Evolutionary conservation across 2,888 invertebrate genomes (phyloP), one percentile per base, ranked within the genome.

Genomic region (Stenodema calcarata): DNA sequence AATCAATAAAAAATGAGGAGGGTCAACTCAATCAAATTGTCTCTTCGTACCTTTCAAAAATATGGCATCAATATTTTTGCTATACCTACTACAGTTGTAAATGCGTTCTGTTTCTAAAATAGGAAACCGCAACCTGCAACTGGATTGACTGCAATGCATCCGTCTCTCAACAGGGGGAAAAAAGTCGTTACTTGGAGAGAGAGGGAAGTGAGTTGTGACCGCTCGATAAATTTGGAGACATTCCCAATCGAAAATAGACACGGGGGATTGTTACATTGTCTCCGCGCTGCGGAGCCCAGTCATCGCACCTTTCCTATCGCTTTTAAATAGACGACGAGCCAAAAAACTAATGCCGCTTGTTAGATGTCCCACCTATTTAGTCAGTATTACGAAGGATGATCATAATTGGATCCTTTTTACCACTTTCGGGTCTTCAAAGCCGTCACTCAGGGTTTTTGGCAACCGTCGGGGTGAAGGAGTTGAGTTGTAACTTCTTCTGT

Each of bases 221-320:
- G 30, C 16, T 84, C 62, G 84, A 84, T 84, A 84, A 73, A 84
- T 84, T 84, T 84, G 84, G 84, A 84, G 23, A 75, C 73, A 84
- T 84, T 84, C 84, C 84, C 84, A 75, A 84, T 84, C 84, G 84
- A 84, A 75, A 84, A 84, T 84, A 84, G 84, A 84, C 84, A 44
- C 82, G 54, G 47, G 11, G 35, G 69, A 62, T 62, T 18, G 82
- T 82, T 62, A 78, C 44, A 78, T 69, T 82, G 82, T 82, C 69
- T 80, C 80, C 80, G 62, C 42, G 54, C 28, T 62, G 62, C 28
- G 27, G 54, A 1, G 54, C 16, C 80, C 80, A 80, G 82, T 82
- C 82, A 82, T 82, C 82, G 82, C 82, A 69, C 82, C 82, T 82
- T 82, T 69, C 41, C 82, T 35, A 62, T 82, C 69, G 82, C 82